These are phyloP conservation scores for Drosophila subobscura DNA, from an alignment of 1,140 invertebrate species.

Conservation along the genomic window DNA sequence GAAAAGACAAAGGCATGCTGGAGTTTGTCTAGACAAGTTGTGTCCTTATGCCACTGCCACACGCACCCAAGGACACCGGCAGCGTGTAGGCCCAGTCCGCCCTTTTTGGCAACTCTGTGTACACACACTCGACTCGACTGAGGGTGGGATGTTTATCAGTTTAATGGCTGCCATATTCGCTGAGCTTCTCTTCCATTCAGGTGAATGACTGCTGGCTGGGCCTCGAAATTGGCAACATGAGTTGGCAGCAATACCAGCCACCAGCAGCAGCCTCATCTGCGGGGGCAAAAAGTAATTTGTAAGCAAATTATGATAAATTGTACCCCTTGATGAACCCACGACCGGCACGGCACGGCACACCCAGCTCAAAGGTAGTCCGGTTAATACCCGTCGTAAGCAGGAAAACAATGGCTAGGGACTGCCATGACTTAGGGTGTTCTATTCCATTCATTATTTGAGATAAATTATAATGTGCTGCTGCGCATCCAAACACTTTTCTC, in stretches of 20 bases:
- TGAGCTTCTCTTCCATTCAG: slow-evolving; percentile 35
- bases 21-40: slow-evolving; percentile 71
- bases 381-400: slow-evolving; percentile 2
- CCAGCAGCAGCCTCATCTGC: slow-evolving; percentile 25
- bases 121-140: slow-evolving; percentile 16
- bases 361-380: slow-evolving; percentile 24
- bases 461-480: slow-evolving; percentile 1
- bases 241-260: slow-evolving; percentile 31
- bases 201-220: slow-evolving; percentile 5
- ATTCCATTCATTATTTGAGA: slow-evolving; percentile 8
- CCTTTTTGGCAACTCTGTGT: neutral
- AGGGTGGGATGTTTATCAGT: slow-evolving; percentile 63
- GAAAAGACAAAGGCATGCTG: slow-evolving; percentile 37
- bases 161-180: slow-evolving; percentile 78
- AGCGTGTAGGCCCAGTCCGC: neutral
- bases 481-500: neutral
- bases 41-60: slow-evolving; percentile 46
- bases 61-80: neutral
- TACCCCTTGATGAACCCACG: slow-evolving; percentile 30
- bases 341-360: slow-evolving; percentile 6
- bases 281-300: slow-evolving; percentile 66
- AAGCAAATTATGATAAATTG: slow-evolving; percentile 78
- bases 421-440: neutral
- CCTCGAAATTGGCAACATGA: slow-evolving; percentile 69
- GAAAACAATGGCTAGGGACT: slow-evolving; percentile 2